Conservation (phyloP, 2,797 vertebrate species). For the Coreius guichenoti region DNA sequence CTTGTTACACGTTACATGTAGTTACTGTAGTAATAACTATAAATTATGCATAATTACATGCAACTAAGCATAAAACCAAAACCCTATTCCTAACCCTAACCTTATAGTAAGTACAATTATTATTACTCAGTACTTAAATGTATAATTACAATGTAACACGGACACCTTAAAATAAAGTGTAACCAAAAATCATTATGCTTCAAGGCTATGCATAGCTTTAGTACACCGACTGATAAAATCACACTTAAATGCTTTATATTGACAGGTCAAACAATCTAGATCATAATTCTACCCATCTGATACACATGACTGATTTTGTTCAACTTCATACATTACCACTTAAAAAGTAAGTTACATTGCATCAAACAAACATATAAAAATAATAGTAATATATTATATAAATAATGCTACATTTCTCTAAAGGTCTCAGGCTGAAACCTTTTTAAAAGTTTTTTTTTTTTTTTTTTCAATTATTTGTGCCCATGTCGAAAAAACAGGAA, state of each 20-base stretch:
- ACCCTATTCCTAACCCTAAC: no score
- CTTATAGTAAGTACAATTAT: no score
- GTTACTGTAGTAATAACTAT: no score
- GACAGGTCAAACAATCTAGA: neutral
- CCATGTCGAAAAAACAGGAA: neutral
- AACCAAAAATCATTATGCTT: neutral
- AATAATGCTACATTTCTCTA: neutral
- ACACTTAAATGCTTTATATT: neutral
- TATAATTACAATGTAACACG: neutral
- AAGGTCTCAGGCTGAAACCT: neutral
- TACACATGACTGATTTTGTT: neutral
- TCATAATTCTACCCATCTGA: neutral
- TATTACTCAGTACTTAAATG: no score
- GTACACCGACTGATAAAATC: neutral
- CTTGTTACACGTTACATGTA: no score
- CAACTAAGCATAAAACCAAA: no score
- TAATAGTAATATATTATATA: neutral
- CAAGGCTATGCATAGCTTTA: neutral
- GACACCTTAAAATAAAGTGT: neutral
- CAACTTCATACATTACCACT: no score
- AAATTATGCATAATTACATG: no score
- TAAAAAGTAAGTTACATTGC: neutral
- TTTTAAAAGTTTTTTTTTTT: no score
- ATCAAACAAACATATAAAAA: neutral
- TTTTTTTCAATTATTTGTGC: no score